Evolutionary conservation across 2,888 invertebrate genomes (phyloP), one percentile per base, ranked within the genome.

Genomic region (Notodonta dromedarius): DNA sequence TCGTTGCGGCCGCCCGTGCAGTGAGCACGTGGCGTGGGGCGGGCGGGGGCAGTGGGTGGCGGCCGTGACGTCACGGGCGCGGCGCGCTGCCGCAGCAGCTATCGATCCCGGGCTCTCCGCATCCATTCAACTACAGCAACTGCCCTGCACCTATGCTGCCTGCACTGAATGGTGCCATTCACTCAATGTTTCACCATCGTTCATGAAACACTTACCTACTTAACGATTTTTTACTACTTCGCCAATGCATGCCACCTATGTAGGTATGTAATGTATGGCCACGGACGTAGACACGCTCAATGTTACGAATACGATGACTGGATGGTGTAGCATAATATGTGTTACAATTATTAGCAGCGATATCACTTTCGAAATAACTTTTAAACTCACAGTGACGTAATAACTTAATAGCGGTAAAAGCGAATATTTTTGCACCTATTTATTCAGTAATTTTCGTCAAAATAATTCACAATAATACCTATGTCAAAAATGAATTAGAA

Each of bases 21-120:
- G 67, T 63, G 69, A 68, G 69, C 60, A 72, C 64, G 67, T 66
- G 74, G 69, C 66, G 67, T 44, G 63, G 61, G 44, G 66, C 58
- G 63, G 51, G 39, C 54, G 63, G 53, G 64, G 61, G 50, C 56
- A 51, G 53, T 39, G 63, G 73, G 74, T 66, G 60, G 66, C 61
- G 67, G 63, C 58, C 62, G 81, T 87, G 83, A 84, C 83, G 88
- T 87, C 86, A 87, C 84, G 73, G 82, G 81, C 69, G 67, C 64
- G 67, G 61, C 62, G 67, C 70, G 71, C 65, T 83, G 79, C 82
- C 81, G 83, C 83, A 82, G 51, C 62, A 63, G 8, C 52, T 58
- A 68, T 70, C 65, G 68, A 70, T 63, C 62, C 53, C 40, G 12
- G 5, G 39, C 35, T 42, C 57, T 56, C 48, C 60, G 59, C 58